Evolutionary conservation across 1,140 invertebrate genomes (phyloP), one percentile per base, ranked within the genome.

Genomic region (Bombus terrestris): DNA sequence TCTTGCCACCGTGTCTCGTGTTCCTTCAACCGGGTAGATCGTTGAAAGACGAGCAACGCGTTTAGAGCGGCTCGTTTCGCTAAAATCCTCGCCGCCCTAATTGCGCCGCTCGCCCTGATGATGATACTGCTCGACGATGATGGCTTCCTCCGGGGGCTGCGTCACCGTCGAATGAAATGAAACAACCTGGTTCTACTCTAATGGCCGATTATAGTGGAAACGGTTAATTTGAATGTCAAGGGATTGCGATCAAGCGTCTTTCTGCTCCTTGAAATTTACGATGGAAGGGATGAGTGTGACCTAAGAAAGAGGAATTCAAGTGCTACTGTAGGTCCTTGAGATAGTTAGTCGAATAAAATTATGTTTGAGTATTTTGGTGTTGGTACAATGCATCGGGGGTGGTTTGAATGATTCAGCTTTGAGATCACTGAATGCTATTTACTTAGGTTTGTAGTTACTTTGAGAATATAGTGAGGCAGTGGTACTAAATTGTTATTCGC

Each of bases 61-160:
- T 77, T 87, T 87, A 75, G 77, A 25, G 75, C 41, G 59, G 47
- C 86, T 76, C 68, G 82, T 80, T 66, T 86, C 76, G 64, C 72
- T 57, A 74, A 87, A 75, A 82, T 85, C 59, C 66, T 35, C 59
- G 84, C 74, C 71, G 77, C 71, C 79, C 85, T 71, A 71, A 69
- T 68, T 77, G 59, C 43, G 25, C 35, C 35, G 35, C 43, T 47
- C 43, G 22, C 62, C 6, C 25, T 18, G 73, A 39, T 69, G 64
- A 78, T 78, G 59, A 64, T 64, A 78, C 28, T n/a, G 35, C 35
- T 59, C 35, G 37, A 64, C 37, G 59, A 78, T 64, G 71, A 83
- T 76, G 32, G 62, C 81, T 76, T 66, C 32, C 43, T 53, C 28
- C 32, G 39, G 12, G 37, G 39, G 10, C 25, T 37, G 4, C 37